Evolutionary conservation across 2,797 vertebrate genomes (phyloP).

Genomic region (Poeciliopsis turneri): DNA sequence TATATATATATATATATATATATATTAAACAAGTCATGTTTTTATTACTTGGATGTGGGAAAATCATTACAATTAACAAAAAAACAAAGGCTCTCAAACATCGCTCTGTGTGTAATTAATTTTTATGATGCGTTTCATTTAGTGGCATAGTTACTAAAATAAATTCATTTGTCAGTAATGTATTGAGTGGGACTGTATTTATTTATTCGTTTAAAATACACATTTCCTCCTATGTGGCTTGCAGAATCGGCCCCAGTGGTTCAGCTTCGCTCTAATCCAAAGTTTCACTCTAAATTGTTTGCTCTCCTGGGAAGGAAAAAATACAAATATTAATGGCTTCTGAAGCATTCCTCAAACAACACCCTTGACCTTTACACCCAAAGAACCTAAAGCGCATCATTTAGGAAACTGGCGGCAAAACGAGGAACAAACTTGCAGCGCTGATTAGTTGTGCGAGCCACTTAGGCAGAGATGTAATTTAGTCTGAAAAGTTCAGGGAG

Average conservation of each 20-base stretch:
- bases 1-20: too few relatives aligned
- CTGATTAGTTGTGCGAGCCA: not conserved
- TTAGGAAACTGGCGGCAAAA: not conserved
- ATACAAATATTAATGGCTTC: not conserved
- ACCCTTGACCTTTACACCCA: not conserved
- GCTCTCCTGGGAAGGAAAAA: not conserved
- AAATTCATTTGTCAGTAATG: not conserved
- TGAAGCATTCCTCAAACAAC: not conserved
- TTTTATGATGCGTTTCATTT: not conserved
- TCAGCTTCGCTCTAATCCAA: not conserved
- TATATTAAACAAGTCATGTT: too few relatives aligned
- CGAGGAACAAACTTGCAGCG: not conserved
- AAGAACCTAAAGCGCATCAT: not conserved
- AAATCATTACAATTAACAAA: not conserved
- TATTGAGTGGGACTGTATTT: not conserved
- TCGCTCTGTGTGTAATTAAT: not conserved
- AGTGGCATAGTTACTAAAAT: not conserved
- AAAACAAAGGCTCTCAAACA: not conserved
- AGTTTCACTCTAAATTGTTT: not conserved
- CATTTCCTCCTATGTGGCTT: not conserved
- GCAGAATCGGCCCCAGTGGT: not conserved
- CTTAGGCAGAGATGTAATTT: constrained; percentile 1
- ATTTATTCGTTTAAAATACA: not conserved
- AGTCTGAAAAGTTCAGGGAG: constrained; percentile 26
- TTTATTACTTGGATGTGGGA: not conserved